A percentile compares a stretch with the other conserved stretches of the same genome.
Evolutionary conservation across 2,113 vertebrate genomes (phyloP).

Genomic region (Ochotona curzoniae): DNA sequence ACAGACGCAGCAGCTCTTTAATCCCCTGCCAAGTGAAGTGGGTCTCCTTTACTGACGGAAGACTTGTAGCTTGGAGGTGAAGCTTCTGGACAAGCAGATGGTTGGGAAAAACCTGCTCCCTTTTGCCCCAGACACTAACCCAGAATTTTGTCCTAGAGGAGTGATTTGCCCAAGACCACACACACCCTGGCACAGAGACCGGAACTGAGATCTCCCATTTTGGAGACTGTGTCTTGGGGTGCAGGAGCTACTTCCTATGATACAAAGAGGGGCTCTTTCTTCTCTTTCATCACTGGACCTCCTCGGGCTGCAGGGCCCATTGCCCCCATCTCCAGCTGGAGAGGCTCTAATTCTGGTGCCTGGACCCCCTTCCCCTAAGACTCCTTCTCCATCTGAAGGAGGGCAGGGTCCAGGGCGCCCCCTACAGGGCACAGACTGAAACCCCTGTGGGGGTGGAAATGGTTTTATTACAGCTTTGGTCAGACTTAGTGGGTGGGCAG

Average conservation of each 20-base stretch:
- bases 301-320: not conserved
- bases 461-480: constrained; percentile 81
- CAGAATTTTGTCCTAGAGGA: not conserved
- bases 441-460: constrained; percentile 40
- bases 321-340: not conserved
- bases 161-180: not conserved
- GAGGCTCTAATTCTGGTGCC: not conserved
- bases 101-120: not conserved
- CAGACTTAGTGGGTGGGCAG: constrained; percentile 40
- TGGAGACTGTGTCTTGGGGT: not conserved
- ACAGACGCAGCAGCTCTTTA: not conserved
- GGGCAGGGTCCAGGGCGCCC: not conserved
- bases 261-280: not conserved
- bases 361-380: not conserved
- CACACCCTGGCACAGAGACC: not conserved
- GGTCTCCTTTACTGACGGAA: constrained; percentile 11
- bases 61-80: not conserved
- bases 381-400: not conserved
- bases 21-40: not conserved
- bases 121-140: not conserved
- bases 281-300: not conserved
- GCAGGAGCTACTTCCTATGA: not conserved
- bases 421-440: constrained; percentile 48
- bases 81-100: not conserved
- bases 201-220: not conserved